Conservation (phyloP, 1,140 invertebrate genomes). For the Formica exsecta region DNA sequence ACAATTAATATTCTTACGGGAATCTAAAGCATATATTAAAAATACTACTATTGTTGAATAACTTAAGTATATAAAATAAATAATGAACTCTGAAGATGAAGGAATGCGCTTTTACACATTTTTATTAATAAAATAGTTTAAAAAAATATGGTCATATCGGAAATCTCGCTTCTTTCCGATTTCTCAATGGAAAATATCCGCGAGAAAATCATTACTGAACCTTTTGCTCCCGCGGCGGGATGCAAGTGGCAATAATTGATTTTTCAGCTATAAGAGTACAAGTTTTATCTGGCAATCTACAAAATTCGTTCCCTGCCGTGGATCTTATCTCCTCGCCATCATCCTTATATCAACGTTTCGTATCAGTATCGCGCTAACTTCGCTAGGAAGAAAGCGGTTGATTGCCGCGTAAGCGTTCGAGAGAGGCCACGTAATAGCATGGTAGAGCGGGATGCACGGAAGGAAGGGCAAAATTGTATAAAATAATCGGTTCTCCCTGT, state of each 20-base stretch:
- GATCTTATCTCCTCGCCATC: conserved; percentile 57
- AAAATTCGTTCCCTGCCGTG: conserved; percentile 39
- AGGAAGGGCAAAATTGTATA: conserved; percentile 61
- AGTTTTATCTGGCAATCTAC: conserved; percentile 52
- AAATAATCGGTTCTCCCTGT: conserved; percentile 47
- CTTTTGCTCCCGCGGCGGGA: conserved; percentile 46
- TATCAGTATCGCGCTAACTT: conserved; percentile 41
- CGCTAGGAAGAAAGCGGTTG: conserved; percentile 49
- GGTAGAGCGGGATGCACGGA: conserved; percentile 47
- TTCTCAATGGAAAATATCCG: conserved; percentile 23
- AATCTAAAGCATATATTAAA: neutral
- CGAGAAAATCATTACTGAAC: conserved; percentile 46
- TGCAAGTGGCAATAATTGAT: conserved; percentile 59
- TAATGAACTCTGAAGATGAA: too few relatives aligned
- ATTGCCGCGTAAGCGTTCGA: conserved; percentile 53
- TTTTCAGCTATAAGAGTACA: conserved; percentile 52
- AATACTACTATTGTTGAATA: neutral
- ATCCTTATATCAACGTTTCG: conserved; percentile 31
- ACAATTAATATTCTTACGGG: too few relatives aligned
- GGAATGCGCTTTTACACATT: too few relatives aligned
- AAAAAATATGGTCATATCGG: neutral
- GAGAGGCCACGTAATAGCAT: conserved; percentile 50
- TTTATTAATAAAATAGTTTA: neutral
- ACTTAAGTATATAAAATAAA: neutral
- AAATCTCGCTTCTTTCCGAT: neutral